Percentiles rank a stretch among this genome's conserved stretches.
Evolutionary conservation across 2,888 invertebrate genomes (phyloP).

Genomic region (Adelognathus sp.): DNA sequence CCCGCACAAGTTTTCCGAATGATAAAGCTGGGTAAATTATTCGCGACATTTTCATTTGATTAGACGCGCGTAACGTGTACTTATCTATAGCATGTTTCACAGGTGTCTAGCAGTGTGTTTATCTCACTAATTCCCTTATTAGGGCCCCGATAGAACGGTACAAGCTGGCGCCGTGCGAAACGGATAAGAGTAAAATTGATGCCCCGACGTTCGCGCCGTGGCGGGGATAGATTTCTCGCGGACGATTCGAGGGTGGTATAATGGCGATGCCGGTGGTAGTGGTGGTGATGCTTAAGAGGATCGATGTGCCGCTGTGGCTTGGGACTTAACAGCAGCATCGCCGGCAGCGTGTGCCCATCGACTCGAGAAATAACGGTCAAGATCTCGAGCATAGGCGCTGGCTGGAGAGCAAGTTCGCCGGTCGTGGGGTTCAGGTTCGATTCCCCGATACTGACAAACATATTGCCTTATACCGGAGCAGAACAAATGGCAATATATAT

Average conservation of each 20-base stretch:
- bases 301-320: conserved; percentile 49
- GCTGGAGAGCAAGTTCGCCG: conserved; percentile 54
- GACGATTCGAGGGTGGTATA: conserved; percentile 40
- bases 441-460: conserved; percentile 79
- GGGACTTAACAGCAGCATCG: conserved; percentile 52
- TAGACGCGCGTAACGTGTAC: conserved; percentile 18
- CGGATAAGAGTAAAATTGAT: conserved; percentile 58
- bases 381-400: conserved; percentile 56
- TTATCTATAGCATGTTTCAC: conserved; percentile 24
- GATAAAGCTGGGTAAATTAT: not conserved
- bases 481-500: conserved; percentile 80
- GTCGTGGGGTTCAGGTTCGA: conserved; percentile 70
- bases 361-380: conserved; percentile 60
- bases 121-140: conserved; percentile 57
- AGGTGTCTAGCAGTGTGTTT: conserved; percentile 34
- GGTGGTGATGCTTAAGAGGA: conserved; percentile 51
- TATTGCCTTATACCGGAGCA: conserved; percentile 76
- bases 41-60: not conserved
- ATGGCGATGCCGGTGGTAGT: conserved; percentile 17
- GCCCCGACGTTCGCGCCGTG: conserved; percentile 1
- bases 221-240: conserved; percentile 38
- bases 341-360: conserved; percentile 58
- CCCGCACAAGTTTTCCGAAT: not conserved
- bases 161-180: conserved; percentile 43
- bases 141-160: conserved; percentile 51